Evolutionary conservation across 1,140 invertebrate genomes (phyloP).

Genomic region (Periplaneta americana): DNA sequence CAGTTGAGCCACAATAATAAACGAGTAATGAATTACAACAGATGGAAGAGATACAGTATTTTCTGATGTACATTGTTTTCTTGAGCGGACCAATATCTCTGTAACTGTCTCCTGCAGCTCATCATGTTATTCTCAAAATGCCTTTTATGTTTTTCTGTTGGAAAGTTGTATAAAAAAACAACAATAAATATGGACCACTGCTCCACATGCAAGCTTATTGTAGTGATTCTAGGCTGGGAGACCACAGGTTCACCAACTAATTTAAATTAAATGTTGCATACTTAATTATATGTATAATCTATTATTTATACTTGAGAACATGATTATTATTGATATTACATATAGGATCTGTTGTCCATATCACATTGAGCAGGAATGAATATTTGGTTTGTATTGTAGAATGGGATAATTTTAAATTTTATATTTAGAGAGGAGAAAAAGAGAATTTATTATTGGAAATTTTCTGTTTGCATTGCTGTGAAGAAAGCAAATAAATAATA

Average conservation of each 20-base stretch:
- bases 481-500: no score
- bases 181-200: not conserved
- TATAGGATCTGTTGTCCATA: no score
- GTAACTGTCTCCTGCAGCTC: not conserved
- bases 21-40: not conserved
- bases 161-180: not conserved
- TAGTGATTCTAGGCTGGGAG: not conserved
- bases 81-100: not conserved
- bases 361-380: no score
- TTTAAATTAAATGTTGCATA: not conserved
- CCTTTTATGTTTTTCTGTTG: not conserved
- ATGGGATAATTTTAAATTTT: no score
- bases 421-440: no score
- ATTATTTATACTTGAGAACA: no score
- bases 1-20: not conserved
- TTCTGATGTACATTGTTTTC: not conserved
- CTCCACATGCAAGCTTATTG: not conserved
- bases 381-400: no score
- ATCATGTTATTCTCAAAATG: not conserved
- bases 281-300: no score
- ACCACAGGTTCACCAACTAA: not conserved
- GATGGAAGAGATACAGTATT: not conserved
- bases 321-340: no score
- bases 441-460: no score
- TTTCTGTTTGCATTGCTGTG: no score